Percentiles rank a stretch among this genome's conserved stretches.
Evolutionary conservation across 2,797 vertebrate species (phyloP).

Genomic region (Uromys caudimaculatus): DNA sequence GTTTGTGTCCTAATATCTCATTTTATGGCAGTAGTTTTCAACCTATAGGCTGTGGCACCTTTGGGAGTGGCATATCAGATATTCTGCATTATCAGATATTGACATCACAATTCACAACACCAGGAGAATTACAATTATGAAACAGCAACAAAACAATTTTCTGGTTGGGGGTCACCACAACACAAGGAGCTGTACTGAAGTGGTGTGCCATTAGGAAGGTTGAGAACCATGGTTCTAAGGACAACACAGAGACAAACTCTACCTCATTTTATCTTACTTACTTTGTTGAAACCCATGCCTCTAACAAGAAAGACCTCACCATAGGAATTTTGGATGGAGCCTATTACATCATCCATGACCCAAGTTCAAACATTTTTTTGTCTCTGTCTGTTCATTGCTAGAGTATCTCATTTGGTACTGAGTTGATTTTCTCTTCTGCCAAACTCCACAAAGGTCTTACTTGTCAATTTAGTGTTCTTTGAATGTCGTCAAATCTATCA

Average conservation of each 20-base stretch:
- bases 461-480: neutral
- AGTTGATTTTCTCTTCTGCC: neutral
- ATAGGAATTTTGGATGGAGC: neutral
- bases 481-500: neutral
- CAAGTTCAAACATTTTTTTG: neutral
- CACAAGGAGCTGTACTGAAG: neutral
- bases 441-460: neutral
- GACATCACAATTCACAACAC: neutral
- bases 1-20: neutral
- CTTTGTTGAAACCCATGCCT: neutral
- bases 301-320: neutral
- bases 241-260: neutral
- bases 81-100: neutral
- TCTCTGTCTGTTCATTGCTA: neutral
- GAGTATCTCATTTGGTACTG: neutral
- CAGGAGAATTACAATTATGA: neutral
- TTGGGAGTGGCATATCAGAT: neutral
- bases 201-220: no score
- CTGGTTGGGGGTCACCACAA: no score
- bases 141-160: no score
- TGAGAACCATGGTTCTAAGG: neutral
- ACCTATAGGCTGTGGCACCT: accelerated
- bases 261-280: neutral
- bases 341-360: neutral
- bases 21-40: neutral